Percentiles rank a stretch among this genome's conserved stretches.
phyloP scores from a whole-genome alignment of 2,113 vertebrate species.

The Capra hircus region DNA sequence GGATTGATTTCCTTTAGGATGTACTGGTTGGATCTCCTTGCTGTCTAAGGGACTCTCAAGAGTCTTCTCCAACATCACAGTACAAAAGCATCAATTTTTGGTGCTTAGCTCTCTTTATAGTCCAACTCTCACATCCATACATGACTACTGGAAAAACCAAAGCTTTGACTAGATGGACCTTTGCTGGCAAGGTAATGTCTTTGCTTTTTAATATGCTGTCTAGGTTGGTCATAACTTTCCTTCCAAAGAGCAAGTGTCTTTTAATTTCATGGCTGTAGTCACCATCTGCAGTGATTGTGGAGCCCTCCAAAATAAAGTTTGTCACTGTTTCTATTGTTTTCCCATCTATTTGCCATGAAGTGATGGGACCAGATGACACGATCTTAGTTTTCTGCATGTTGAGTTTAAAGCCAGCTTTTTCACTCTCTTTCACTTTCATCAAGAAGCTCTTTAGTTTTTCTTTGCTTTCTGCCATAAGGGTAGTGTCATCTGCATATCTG shows the following conservation, averaged over 20 bases:
- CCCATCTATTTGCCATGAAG: neutral
- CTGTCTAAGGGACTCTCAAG: neutral
- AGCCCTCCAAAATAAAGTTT: neutral
- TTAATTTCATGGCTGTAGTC: neutral
- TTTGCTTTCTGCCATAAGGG: neutral
- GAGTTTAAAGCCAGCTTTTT: neutral
- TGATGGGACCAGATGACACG: neutral
- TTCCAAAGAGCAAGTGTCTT: neutral
- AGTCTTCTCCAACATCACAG: neutral
- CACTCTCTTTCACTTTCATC: neutral
- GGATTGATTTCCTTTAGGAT: neutral
- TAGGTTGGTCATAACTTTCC: neutral
- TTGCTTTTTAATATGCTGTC: neutral
- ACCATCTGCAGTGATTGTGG: neutral
- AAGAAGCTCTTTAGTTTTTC: neutral
- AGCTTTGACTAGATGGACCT: neutral
- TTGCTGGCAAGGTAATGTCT: neutral
- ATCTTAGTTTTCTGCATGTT: neutral
- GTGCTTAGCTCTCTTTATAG: neutral
- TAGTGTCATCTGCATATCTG: accelerated
- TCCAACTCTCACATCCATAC: neutral
- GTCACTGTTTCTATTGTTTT: neutral
- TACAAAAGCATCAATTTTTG: neutral
- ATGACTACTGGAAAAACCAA: neutral
- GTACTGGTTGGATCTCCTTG: neutral